These are phyloP conservation scores for Barypeithes pellucidus DNA, from an alignment of 2,888 invertebrate genomes.

Conservation along the genomic window DNA sequence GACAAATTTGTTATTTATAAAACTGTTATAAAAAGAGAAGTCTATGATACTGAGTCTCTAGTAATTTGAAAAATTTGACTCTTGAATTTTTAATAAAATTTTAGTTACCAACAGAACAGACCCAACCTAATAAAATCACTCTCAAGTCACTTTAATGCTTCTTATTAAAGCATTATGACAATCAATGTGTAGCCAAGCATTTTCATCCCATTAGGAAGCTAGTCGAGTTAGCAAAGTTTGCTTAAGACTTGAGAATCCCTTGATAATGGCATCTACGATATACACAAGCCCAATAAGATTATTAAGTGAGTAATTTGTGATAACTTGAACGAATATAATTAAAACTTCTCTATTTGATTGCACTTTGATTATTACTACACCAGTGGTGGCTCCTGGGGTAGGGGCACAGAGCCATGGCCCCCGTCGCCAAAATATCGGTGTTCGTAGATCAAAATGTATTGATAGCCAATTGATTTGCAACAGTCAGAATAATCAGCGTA, in stretches of 20 bases:
- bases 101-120: too few relatives aligned
- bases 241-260: conserved; percentile 62
- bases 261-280: conserved; percentile 53
- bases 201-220: conserved; percentile 64
- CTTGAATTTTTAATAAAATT: conserved; percentile 32
- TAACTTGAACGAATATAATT: not conserved
- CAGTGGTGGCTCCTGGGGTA: too few relatives aligned
- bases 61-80: too few relatives aligned
- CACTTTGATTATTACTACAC: not conserved
- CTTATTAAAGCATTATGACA: conserved; percentile 51
- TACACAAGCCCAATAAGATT: conserved; percentile 33
- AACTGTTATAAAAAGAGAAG: too few relatives aligned
- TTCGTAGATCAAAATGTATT: too few relatives aligned
- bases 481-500: too few relatives aligned
- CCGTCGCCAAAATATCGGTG: too few relatives aligned
- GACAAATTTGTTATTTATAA: too few relatives aligned
- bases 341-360: not conserved
- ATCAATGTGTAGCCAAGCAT: conserved; percentile 55
- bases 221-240: conserved; percentile 64
- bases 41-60: too few relatives aligned
- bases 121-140: conserved; percentile 36
- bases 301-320: conserved; percentile 16
- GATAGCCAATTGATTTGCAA: too few relatives aligned
- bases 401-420: too few relatives aligned
- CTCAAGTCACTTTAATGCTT: conserved; percentile 33